Conservation (phyloP, 2,113 vertebrate species). For the Furnarius figulus region DNA sequence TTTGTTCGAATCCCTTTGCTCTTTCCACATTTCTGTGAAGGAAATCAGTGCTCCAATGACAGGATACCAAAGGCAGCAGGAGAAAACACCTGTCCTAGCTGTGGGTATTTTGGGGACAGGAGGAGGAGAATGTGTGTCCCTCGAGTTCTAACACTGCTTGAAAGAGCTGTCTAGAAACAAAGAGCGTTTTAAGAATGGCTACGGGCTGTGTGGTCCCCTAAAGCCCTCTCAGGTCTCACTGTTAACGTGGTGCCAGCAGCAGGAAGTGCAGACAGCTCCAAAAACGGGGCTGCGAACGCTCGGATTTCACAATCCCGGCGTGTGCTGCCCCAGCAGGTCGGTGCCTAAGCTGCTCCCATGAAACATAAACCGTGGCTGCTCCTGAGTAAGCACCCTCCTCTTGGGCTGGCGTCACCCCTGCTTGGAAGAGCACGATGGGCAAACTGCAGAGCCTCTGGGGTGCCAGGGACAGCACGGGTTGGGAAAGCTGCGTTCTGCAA, state of each 20-base stretch:
- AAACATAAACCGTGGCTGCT: background rate
- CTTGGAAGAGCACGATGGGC: background rate
- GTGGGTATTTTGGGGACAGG: background rate
- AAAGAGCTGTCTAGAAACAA: background rate
- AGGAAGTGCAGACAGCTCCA: background rate
- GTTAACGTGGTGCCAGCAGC: background rate
- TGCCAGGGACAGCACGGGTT: background rate
- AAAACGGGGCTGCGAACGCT: background rate
- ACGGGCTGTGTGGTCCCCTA: background rate
- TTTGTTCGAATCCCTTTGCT: background rate
- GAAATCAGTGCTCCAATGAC: background rate
- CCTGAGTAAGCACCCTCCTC: background rate
- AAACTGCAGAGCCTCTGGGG: background rate
- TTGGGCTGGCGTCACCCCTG: background rate
- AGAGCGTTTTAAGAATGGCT: background rate
- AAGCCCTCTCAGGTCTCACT: background rate
- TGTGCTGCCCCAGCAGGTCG: slow-evolving; percentile 15
- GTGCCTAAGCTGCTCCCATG: background rate
- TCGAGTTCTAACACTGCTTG: background rate
- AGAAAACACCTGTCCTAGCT: background rate
- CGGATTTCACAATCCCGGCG: background rate
- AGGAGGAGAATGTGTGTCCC: background rate
- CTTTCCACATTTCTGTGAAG: background rate
- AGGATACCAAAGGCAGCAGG: background rate
- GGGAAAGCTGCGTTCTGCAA: background rate